phyloP scores from a whole-genome alignment of 2,888 invertebrate genomes.

The Metellina segmentata region DNA sequence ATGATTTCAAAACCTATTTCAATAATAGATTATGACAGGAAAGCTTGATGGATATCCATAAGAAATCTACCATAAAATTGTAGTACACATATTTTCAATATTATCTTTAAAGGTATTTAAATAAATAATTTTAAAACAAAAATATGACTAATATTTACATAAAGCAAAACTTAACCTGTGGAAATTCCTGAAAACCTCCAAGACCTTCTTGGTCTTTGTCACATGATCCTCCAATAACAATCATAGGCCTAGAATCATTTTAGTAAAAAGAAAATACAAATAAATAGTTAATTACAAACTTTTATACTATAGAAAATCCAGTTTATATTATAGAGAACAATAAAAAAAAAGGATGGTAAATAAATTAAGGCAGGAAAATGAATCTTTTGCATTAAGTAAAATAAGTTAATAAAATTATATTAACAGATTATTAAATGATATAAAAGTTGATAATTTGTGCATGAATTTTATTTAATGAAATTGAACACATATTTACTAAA shows the following conservation, averaged over 20 bases:
- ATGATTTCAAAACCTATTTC: background rate
- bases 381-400: too few relatives aligned
- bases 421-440: background rate
- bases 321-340: background rate
- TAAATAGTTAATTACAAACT: background rate
- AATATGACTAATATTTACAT: background rate
- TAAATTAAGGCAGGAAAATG: background rate
- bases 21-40: background rate
- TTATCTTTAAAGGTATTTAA: background rate
- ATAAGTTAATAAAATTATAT: background rate
- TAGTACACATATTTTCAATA: background rate
- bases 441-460: too few relatives aligned
- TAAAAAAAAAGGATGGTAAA: background rate
- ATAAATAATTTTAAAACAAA: slow-evolving; percentile 3
- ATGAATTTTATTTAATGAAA: too few relatives aligned
- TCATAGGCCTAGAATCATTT: slow-evolving; percentile 85
- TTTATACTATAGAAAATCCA: background rate
- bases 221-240: slow-evolving; percentile 95
- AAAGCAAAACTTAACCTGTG: slow-evolving; percentile 83
- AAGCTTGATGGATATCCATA: background rate
- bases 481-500: too few relatives aligned
- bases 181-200: slow-evolving; percentile 97
- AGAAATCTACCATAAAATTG: too few relatives aligned
- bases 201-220: slow-evolving; percentile 95
- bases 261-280: background rate